These are phyloP conservation scores for Pygoscelis antarcticus DNA, from an alignment of 2,113 vertebrate genomes.

Conservation along the genomic window DNA sequence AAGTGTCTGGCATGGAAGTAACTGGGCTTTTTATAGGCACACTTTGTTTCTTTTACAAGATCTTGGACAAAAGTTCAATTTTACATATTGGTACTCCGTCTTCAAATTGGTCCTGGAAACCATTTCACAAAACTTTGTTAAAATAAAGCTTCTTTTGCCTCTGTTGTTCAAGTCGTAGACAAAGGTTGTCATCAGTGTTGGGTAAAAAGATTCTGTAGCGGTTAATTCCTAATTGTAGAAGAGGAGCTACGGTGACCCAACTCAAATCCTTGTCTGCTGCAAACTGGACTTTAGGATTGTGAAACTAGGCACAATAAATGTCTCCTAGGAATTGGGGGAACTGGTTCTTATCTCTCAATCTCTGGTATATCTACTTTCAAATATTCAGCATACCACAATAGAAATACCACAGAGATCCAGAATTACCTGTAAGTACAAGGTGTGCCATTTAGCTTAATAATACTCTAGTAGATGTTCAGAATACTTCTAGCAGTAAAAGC, in stretches of 20 bases:
- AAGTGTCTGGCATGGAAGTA: neutral
- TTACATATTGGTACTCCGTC: neutral
- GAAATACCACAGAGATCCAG: neutral
- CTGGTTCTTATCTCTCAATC: neutral
- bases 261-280: neutral
- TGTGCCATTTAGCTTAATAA: neutral
- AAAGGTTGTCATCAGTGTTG: neutral
- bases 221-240: neutral
- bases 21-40: neutral
- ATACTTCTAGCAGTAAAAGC: neutral
- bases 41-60: neutral
- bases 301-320: neutral
- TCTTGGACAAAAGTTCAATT: neutral
- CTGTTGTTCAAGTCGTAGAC: neutral
- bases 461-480: neutral
- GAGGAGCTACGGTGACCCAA: neutral
- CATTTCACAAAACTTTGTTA: neutral
- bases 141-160: neutral
- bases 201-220: neutral
- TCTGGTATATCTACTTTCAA: neutral
- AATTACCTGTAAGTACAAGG: neutral
- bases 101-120: neutral
- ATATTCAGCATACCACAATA: neutral
- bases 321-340: neutral
- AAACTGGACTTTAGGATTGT: neutral